phyloP scores from a whole-genome alignment of 2,888 invertebrate species.

The Therioaphis trifolii region DNA sequence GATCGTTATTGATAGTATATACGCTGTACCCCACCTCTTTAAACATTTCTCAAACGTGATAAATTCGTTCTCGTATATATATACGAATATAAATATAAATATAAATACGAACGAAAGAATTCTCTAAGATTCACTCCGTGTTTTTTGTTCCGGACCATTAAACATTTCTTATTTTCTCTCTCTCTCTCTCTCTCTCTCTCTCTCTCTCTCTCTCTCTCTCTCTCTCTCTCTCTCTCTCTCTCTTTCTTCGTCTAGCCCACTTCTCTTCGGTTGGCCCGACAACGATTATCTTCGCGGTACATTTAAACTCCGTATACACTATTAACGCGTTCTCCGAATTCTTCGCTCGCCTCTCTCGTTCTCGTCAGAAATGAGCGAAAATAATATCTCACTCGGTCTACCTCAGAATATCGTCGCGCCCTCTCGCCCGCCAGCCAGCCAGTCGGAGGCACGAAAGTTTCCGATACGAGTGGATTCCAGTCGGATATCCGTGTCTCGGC shows the following conservation, averaged over 20 bases:
- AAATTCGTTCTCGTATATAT: constrained; percentile 43
- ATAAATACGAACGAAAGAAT: constrained; percentile 8
- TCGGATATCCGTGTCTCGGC: constrained; percentile 57
- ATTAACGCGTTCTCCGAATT: constrained; percentile 43
- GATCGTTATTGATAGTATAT: constrained; percentile 25
- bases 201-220: neutral
- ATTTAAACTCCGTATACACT: constrained; percentile 52
- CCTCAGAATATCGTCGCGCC: neutral
- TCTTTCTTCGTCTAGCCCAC: too few species aligned
- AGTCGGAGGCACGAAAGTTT: neutral
- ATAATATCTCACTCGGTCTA: constrained; percentile 35
- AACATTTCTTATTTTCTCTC: constrained; percentile 44
- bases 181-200: neutral
- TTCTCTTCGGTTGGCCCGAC: neutral
- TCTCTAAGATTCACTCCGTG: constrained; percentile 54
- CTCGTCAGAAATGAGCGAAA: constrained; percentile 7
- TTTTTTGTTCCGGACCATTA: constrained; percentile 61
- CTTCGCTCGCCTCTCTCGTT: neutral
- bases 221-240: neutral
- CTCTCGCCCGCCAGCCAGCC: too few species aligned
- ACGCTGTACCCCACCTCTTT: neutral
- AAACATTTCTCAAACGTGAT: constrained; percentile 40
- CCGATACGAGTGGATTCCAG: constrained; percentile 17
- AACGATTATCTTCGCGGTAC: constrained; percentile 59
- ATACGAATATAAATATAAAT: neutral